These are phyloP conservation scores for Misgurnus mizolepis DNA, from an alignment of 2,113 vertebrate species.

Conservation along the genomic window DNA sequence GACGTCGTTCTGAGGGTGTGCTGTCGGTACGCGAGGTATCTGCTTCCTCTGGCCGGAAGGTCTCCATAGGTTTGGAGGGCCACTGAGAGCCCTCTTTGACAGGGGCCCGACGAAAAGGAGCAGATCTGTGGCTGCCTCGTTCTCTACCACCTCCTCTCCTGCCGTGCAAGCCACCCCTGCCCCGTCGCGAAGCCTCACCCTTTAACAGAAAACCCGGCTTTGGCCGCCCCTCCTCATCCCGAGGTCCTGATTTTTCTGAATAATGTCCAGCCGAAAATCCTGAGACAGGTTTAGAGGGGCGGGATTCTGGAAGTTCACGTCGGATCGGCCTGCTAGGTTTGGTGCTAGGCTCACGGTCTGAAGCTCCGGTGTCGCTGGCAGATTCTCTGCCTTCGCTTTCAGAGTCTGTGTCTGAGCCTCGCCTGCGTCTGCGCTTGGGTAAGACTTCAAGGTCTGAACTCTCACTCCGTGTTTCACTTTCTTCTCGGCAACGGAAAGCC, in stretches of 20 bases:
- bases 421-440: conserved; percentile 88
- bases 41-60: conserved; percentile 76
- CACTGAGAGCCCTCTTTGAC: conserved; percentile 87
- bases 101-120: conserved; percentile 80
- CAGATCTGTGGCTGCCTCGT: conserved; percentile 81
- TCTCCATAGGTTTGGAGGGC: conserved; percentile 88
- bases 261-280: conserved; percentile 65
- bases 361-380: conserved; percentile 90
- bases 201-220: conserved; percentile 95
- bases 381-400: conserved; percentile 94
- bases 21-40: conserved; percentile 64
- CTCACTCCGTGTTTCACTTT: conserved; percentile 97
- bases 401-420: conserved; percentile 95
- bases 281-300: conserved; percentile 62
- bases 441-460: conserved; percentile 97
- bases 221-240: conserved; percentile 83
- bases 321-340: conserved; percentile 82
- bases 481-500: conserved; percentile 85
- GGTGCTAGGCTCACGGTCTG: conserved; percentile 87
- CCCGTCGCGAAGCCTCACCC: conserved; percentile 90
- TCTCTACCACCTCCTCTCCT: conserved; percentile 84
- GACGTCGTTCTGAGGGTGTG: conserved; percentile 75
- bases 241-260: conserved; percentile 62
- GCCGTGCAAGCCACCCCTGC: conserved; percentile 88
- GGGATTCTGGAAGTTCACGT: conserved; percentile 68